Conservation (phyloP, 2,797 vertebrate species). For the Gambelia wislizenii region DNA sequence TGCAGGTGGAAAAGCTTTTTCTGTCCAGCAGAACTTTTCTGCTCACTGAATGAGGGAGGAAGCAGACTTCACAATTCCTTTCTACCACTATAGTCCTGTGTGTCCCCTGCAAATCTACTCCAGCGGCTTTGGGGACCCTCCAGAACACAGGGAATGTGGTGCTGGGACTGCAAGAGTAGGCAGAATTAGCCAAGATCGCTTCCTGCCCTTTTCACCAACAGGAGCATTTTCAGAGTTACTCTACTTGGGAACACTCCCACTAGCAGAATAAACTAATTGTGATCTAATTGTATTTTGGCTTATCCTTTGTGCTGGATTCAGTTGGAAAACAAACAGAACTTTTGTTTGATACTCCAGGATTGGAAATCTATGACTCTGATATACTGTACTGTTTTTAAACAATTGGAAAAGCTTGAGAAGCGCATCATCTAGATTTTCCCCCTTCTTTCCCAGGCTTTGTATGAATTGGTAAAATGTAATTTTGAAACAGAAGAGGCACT, state of each 20-base stretch:
- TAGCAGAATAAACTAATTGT: neutral
- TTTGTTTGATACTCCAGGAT: neutral
- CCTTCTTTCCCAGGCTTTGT: conserved; percentile 86
- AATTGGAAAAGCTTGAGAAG: neutral
- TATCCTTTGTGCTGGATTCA: neutral
- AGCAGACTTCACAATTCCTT: neutral
- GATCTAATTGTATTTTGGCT: neutral
- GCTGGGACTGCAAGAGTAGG: neutral
- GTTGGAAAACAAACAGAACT: neutral
- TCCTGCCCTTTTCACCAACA: neutral
- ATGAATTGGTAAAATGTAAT: conserved; percentile 96
- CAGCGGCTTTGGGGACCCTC: neutral
- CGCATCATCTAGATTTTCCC: neutral
- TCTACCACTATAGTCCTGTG: neutral
- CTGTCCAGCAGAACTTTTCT: neutral
- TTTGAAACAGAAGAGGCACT: conserved; percentile 96
- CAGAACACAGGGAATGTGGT: neutral
- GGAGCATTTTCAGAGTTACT: neutral
- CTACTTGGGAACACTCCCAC: neutral
- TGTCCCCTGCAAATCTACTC: neutral
- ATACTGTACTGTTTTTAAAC: neutral
- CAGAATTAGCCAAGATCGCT: neutral
- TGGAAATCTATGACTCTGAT: neutral
- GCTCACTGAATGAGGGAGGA: neutral
- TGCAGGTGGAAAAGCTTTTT: neutral